Conservation (phyloP, 1,140 invertebrate species). For the Drosophila biarmipes region DNA sequence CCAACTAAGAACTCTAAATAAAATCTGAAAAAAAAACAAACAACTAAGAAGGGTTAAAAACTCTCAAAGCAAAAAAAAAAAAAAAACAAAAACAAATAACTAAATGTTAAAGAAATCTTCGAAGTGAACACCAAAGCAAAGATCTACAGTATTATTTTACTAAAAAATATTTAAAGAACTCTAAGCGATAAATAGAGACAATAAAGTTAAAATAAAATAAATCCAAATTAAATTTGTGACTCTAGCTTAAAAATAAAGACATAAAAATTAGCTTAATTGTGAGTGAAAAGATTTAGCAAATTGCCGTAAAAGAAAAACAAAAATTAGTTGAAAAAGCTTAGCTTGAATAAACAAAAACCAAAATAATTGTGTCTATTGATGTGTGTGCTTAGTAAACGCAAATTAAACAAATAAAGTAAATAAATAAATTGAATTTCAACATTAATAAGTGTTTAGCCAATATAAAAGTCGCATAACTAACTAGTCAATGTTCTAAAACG, state of each 20-base stretch:
- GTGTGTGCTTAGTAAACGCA: constrained; percentile 57
- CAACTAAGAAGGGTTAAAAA: constrained; percentile 47
- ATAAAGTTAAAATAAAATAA: constrained; percentile 46
- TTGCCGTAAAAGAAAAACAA: constrained; percentile 25
- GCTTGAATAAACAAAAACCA: constrained; percentile 40
- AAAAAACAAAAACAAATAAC: constrained; percentile 15
- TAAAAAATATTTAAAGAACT: constrained; percentile 26
- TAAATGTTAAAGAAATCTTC: constrained; percentile 6
- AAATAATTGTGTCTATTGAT: constrained; percentile 44
- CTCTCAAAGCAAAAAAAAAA: constrained; percentile 28
- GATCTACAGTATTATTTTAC: constrained; percentile 55
- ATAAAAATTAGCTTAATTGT: constrained; percentile 38
- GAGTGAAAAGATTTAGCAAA: constrained; percentile 46
- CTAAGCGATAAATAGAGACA: constrained; percentile 54
- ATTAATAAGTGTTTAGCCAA: constrained; percentile 56
- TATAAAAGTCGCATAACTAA: constrained; percentile 28
- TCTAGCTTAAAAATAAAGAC: constrained; percentile 33
- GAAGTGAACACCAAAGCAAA: constrained; percentile 44
- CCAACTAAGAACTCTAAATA: constrained; percentile 19
- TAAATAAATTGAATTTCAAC: constrained; percentile 33
- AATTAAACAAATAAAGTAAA: constrained; percentile 19
- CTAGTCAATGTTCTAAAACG: constrained; percentile 50
- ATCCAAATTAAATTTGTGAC: constrained; percentile 43
- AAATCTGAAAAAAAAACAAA: neutral
- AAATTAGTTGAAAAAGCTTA: constrained; percentile 55